phyloP scores from a whole-genome alignment of 2,113 vertebrate genomes.

The Haliaeetus leucogaster region DNA sequence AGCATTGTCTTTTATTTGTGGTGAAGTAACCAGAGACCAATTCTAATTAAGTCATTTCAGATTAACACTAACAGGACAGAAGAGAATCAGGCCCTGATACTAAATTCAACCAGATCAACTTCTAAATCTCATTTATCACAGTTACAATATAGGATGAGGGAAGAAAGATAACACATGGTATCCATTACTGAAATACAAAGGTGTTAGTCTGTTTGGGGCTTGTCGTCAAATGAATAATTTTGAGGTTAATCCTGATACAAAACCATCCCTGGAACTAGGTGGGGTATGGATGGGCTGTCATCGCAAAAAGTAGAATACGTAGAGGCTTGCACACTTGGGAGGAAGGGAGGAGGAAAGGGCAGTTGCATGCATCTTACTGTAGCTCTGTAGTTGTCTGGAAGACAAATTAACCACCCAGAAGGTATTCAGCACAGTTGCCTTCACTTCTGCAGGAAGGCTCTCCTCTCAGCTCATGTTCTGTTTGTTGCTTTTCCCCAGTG shows the following conservation, averaged over 20 bases:
- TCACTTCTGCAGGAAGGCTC: background rate
- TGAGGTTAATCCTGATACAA: background rate
- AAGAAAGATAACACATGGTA: background rate
- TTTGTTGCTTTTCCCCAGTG: background rate
- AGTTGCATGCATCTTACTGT: background rate
- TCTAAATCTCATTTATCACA: background rate
- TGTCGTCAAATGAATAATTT: background rate
- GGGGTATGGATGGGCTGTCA: background rate
- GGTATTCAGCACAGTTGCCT: background rate
- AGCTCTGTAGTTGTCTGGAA: background rate
- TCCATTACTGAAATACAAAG: background rate
- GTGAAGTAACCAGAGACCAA: background rate
- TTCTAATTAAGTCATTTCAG: background rate
- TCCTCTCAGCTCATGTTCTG: background rate
- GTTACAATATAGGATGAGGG: background rate
- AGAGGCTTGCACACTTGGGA: background rate
- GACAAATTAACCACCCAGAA: background rate
- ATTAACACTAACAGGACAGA: background rate
- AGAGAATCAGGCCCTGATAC: background rate
- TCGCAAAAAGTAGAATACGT: background rate
- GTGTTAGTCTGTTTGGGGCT: background rate
- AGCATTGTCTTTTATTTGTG: rapidly evolving
- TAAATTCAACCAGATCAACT: background rate
- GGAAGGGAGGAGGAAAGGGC: background rate
- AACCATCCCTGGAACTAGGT: background rate